These are phyloP conservation scores for Diaphora mendica DNA, from an alignment of 2,888 invertebrate species.

Conservation along the genomic window DNA sequence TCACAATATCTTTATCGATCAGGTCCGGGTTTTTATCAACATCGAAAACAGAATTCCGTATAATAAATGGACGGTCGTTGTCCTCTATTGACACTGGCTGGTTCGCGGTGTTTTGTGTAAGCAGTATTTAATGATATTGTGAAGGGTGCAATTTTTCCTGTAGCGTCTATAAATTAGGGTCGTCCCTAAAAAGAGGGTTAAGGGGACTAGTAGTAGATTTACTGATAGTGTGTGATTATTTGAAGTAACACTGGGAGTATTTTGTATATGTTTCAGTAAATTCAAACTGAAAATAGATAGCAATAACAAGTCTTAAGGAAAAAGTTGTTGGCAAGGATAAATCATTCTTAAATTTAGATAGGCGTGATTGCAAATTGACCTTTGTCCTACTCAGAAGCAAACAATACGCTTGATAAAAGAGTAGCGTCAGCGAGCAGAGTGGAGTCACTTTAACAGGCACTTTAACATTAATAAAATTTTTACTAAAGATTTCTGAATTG, in stretches of 20 bases:
- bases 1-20: constrained; percentile 54
- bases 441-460: too few relatives aligned
- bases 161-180: constrained; percentile 21
- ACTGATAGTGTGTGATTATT: constrained; percentile 16
- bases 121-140: constrained; percentile 48
- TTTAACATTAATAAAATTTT: too few relatives aligned
- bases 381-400: too few relatives aligned
- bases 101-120: constrained; percentile 41
- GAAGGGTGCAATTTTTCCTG: constrained; percentile 38
- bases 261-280: not conserved
- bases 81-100: constrained; percentile 48
- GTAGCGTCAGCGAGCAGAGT: too few relatives aligned
- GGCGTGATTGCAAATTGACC: not conserved
- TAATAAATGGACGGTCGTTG: constrained; percentile 52
- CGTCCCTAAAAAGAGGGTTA: constrained; percentile 9
- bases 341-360: not conserved
- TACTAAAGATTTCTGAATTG: too few relatives aligned
- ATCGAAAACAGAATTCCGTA: constrained; percentile 55
- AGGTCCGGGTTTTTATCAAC: constrained; percentile 57
- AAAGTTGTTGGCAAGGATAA: not conserved
- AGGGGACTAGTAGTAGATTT: constrained; percentile 9
- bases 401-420: too few relatives aligned
- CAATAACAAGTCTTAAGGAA: too few relatives aligned
- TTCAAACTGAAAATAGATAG: not conserved
- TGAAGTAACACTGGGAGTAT: not conserved